Evolutionary conservation across 2,888 invertebrate genomes (phyloP), one percentile per base, ranked within the genome.

Genomic region (Choreutis nemorana): DNA sequence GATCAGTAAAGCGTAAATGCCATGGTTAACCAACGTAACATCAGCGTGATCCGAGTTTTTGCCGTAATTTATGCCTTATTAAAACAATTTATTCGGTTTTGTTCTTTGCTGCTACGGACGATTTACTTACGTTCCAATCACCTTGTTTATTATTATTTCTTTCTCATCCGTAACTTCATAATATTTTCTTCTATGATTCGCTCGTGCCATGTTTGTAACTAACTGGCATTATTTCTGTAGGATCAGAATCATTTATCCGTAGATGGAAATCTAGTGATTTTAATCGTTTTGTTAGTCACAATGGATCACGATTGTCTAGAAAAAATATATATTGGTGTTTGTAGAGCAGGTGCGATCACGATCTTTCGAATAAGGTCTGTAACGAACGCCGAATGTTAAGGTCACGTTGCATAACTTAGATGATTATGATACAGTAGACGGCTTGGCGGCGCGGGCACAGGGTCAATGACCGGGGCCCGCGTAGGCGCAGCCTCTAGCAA

Each of bases 21-120:
- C 78, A 78, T 60, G 75, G 66, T 56, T 75, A 73, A 42, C 67
- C 67, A 70, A 64, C 59, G 77, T 65, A 61, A 72, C 75, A n/a
- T n/a, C n/a, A 55, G 53, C 62, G 56, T 56, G 64, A 63, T 68
- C 43, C 52, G 44, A 52, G 55, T 61, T 70, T 71, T 64, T 53
- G 40, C 44, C 38, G 50, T 56, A 58, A 65, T 70, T 63, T 67
- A 67, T 64, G 60, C 65, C 63, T 73, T 67, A 71, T 72, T 75
- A 70, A 67, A 71, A 66, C 64, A 64, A 70, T 72, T 70, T 71
- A 70, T 68, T 62, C 65, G 47, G 55, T 63, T 58, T 58, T 58
- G 60, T 61, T 65, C 59, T 54, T 46, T 56, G 55, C 63, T 62
- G 55, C 62, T 58, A 58, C 60, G 67, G 59, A 51, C 67, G 65